phyloP scores from a whole-genome alignment of 2,113 vertebrate genomes.

The Cyphomyrus discorhynchus region DNA sequence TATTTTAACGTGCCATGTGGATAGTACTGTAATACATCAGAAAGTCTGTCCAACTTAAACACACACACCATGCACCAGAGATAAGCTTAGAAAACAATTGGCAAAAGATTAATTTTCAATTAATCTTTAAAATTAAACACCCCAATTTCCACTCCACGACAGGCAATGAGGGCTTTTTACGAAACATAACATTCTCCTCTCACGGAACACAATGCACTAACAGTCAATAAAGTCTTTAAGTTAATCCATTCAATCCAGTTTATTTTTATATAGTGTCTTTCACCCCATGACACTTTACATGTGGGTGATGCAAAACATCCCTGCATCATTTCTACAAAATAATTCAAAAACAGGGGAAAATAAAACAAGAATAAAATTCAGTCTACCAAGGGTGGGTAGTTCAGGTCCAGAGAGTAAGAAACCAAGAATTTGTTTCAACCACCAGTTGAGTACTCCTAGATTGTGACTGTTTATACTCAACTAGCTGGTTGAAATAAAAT shows the following conservation, averaged over 20 bases:
- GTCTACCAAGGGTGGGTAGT: not conserved
- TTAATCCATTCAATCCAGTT: not conserved
- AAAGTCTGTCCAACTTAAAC: not conserved
- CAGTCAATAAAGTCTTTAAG: not conserved
- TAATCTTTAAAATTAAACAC: not conserved
- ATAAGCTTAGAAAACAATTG: not conserved
- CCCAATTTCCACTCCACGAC: not conserved
- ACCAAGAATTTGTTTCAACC: not conserved
- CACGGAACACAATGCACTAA: not conserved
- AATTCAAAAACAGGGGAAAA: not conserved
- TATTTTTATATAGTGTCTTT: not conserved
- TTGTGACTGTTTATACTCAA: not conserved
- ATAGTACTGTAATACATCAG: not conserved
- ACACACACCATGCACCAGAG: not conserved
- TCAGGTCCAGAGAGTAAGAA: not conserved
- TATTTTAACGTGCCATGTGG: not conserved
- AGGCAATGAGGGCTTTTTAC: not conserved
- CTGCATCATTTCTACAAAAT: not conserved
- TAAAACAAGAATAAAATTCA: not conserved
- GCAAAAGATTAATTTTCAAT: not conserved
- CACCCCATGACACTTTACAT: not conserved
- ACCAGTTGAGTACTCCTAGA: not conserved
- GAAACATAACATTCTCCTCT: not conserved
- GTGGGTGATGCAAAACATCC: not conserved
- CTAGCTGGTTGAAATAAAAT: not conserved